Conservation (phyloP, 2,888 invertebrate genomes). For the Agrochola macilenta region DNA sequence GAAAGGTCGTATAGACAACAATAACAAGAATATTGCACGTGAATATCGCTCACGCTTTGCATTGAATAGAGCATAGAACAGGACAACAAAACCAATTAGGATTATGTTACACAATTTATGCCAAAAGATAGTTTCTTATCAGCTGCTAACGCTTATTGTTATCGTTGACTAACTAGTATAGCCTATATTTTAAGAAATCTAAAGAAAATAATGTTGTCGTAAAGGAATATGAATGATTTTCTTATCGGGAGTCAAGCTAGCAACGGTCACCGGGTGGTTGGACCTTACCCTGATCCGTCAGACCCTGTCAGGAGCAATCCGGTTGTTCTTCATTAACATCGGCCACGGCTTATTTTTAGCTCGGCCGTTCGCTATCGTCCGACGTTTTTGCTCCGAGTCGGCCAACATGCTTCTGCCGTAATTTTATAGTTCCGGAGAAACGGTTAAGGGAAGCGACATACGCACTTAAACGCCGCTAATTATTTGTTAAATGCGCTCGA, state of each 20-base stretch:
- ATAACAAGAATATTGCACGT: slow-evolving; percentile 62
- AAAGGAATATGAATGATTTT: slow-evolving; percentile 13
- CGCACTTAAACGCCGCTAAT: slow-evolving; percentile 78
- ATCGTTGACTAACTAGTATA: background rate
- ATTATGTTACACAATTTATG: slow-evolving; percentile 42
- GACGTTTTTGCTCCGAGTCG: slow-evolving; percentile 75
- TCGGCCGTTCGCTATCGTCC: slow-evolving; percentile 71
- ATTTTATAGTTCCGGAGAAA: slow-evolving; percentile 87
- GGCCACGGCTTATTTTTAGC: slow-evolving; percentile 79
- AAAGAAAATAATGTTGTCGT: background rate
- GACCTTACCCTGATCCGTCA: slow-evolving; percentile 70
- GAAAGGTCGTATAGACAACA: slow-evolving; percentile 66
- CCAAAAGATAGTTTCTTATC: slow-evolving; percentile 15
- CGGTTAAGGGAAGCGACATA: slow-evolving; percentile 80
- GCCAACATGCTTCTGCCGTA: slow-evolving; percentile 76
- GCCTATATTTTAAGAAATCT: too few species aligned
- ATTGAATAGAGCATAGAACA: slow-evolving; percentile 59
- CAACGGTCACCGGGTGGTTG: slow-evolving; percentile 53
- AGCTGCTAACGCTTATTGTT: background rate
- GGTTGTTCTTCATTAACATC: slow-evolving; percentile 81
- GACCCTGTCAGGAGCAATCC: slow-evolving; percentile 75
- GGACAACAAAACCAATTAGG: slow-evolving; percentile 50
- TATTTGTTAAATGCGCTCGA: slow-evolving; percentile 77
- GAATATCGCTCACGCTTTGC: slow-evolving; percentile 65
- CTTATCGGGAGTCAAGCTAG: slow-evolving; percentile 20